Evolutionary conservation across 2,888 invertebrate species (phyloP).

Genomic region (Apamea epomidion): DNA sequence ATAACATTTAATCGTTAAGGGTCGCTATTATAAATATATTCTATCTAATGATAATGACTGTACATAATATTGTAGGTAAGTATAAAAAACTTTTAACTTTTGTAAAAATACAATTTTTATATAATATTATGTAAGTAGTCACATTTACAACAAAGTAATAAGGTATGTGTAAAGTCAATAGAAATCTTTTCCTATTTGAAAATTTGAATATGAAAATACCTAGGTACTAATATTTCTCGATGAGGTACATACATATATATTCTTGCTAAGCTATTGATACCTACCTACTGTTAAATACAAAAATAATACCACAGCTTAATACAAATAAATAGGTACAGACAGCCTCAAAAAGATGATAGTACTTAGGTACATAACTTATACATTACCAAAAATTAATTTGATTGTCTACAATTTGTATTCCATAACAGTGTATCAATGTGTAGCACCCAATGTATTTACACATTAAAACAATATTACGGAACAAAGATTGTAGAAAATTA

Average conservation of each 20-base stretch:
- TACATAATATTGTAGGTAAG: constrained; percentile 27
- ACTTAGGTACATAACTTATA: no score
- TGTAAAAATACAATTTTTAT: constrained; percentile 10
- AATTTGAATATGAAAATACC: neutral
- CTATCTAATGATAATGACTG: constrained; percentile 64
- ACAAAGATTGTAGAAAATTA: neutral
- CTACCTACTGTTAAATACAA: neutral
- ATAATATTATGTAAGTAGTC: neutral
- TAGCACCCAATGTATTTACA: neutral
- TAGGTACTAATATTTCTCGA: neutral
- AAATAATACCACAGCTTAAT: constrained; percentile 6
- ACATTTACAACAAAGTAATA: constrained; percentile 12
- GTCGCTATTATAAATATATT: constrained; percentile 22
- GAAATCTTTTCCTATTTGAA: neutral
- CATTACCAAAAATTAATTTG: neutral
- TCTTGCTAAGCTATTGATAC: neutral
- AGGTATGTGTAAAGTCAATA: neutral
- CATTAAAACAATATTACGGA: neutral
- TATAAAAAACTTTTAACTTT: constrained; percentile 15
- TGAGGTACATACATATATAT: neutral
- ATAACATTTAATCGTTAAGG: constrained; percentile 19
- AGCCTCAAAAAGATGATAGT: neutral
- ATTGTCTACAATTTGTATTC: neutral
- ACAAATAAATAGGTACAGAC: neutral
- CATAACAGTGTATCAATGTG: neutral